Conservation (phyloP, 2,113 vertebrate genomes). For the Ictalurus punctatus region DNA sequence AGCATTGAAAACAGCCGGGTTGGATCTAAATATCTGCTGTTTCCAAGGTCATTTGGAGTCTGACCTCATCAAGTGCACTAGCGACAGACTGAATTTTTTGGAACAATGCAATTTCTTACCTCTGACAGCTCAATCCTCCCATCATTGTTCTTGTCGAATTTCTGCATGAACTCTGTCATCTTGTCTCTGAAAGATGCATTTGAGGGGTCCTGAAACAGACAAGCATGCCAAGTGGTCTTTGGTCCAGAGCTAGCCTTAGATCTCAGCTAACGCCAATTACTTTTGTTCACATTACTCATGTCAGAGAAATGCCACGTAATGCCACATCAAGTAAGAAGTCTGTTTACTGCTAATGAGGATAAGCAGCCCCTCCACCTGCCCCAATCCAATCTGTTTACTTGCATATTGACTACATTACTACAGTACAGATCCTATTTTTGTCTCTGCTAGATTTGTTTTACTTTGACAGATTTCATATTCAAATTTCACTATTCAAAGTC, state of each 20-base stretch:
- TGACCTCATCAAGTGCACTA: background rate
- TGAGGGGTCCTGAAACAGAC: slow-evolving; percentile 77
- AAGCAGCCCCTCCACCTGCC: too few species aligned
- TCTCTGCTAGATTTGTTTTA: background rate
- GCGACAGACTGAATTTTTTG: background rate
- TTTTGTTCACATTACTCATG: slow-evolving; percentile 13
- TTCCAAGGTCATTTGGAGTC: background rate
- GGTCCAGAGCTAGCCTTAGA: background rate
- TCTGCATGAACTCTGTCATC: slow-evolving; percentile 98
- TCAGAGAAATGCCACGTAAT: background rate
- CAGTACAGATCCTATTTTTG: background rate
- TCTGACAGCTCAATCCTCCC: slow-evolving; percentile 97
- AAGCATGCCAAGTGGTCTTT: slow-evolving; percentile 19
- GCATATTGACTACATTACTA: background rate
- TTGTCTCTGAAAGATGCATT: slow-evolving; percentile 85
- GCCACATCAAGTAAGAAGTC: background rate
- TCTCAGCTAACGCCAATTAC: background rate
- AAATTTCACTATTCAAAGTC: background rate
- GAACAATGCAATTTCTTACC: slow-evolving; percentile 72
- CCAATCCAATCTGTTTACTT: too few species aligned
- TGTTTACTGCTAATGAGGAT: background rate
- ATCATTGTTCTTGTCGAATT: slow-evolving; percentile 94
- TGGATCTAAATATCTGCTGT: slow-evolving; percentile 4
- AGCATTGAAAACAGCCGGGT: background rate
- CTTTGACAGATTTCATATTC: background rate